Evolutionary conservation across 2,888 invertebrate species (phyloP).

Genomic region (Apotomis betuletana): DNA sequence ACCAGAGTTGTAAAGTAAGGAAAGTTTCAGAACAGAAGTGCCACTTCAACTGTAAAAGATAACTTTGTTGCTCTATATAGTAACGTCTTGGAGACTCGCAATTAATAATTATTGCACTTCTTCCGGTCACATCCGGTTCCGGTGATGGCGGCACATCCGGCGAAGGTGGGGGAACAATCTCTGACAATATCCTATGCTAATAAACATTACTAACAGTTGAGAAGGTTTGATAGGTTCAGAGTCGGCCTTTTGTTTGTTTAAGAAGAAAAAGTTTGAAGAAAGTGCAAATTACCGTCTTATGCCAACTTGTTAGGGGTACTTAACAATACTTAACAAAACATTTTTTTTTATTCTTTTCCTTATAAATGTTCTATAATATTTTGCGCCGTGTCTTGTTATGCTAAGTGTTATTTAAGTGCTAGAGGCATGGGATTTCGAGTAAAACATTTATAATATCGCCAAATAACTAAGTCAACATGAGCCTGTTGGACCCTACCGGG

Average conservation of each 20-base stretch:
- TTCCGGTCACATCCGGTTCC: constrained; percentile 68
- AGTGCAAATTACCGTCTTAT: constrained; percentile 12
- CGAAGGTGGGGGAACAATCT: constrained; percentile 52
- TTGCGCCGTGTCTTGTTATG: neutral
- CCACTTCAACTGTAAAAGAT: constrained; percentile 9
- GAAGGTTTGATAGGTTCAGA: constrained; percentile 46
- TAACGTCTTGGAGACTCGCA: constrained; percentile 64
- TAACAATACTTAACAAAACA: neutral
- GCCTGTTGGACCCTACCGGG: too few species aligned
- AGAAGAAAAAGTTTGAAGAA: constrained; percentile 24
- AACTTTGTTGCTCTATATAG: constrained; percentile 38
- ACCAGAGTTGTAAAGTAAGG: neutral
- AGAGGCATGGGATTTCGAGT: too few species aligned
- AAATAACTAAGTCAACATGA: too few species aligned
- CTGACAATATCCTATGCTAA: constrained; percentile 59
- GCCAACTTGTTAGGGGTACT: too few species aligned
- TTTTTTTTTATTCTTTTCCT: neutral
- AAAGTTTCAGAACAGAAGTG: neutral
- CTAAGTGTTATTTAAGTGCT: neutral
- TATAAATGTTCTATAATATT: neutral
- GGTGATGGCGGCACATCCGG: constrained; percentile 66
- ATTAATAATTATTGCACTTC: constrained; percentile 82
- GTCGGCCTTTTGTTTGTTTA: constrained; percentile 32
- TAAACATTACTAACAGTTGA: constrained; percentile 61
- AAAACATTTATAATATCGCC: too few species aligned